A percentile compares a stretch with the other conserved stretches of the same genome.
Evolutionary conservation across 2,797 vertebrate genomes (phyloP).

Genomic region (Pseudochaenichthys georgianus): DNA sequence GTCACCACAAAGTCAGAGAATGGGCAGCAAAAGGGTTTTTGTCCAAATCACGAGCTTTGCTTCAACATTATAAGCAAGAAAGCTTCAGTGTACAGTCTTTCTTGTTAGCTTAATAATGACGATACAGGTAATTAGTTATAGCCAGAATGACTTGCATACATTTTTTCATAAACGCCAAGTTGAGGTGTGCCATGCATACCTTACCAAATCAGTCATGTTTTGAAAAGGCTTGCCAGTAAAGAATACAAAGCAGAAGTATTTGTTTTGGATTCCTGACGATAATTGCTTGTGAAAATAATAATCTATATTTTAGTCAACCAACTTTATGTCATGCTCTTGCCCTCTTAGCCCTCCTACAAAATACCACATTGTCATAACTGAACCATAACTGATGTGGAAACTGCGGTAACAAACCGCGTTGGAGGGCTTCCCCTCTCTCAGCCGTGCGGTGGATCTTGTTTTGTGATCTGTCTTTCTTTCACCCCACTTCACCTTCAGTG

Average conservation of each 20-base stretch:
- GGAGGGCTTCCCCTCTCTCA: conserved; percentile 26
- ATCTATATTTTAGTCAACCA: conserved; percentile 9
- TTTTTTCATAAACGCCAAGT: conserved; percentile 11
- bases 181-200: not conserved
- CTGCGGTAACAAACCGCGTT: conserved; percentile 50
- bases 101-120: conserved; percentile 22
- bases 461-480: conserved; percentile 58
- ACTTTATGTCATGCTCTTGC: conserved; percentile 17
- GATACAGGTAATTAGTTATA: conserved; percentile 36
- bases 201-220: conserved; percentile 23
- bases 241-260: not conserved
- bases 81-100: conserved; percentile 17
- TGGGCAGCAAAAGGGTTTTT: conserved; percentile 20
- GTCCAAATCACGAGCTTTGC: conserved; percentile 38
- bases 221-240: conserved; percentile 31
- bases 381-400: conserved; percentile 61
- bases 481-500: conserved; percentile 53
- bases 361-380: conserved; percentile 37
- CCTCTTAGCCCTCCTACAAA: not conserved
- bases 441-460: conserved; percentile 52
- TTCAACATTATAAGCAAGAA: conserved; percentile 38
- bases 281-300: conserved; percentile 17
- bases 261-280: conserved; percentile 26
- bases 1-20: conserved; percentile 30
- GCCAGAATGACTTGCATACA: conserved; percentile 4